Evolutionary conservation across 2,113 vertebrate species (phyloP).

Genomic region (Limnothrissa miodon): DNA sequence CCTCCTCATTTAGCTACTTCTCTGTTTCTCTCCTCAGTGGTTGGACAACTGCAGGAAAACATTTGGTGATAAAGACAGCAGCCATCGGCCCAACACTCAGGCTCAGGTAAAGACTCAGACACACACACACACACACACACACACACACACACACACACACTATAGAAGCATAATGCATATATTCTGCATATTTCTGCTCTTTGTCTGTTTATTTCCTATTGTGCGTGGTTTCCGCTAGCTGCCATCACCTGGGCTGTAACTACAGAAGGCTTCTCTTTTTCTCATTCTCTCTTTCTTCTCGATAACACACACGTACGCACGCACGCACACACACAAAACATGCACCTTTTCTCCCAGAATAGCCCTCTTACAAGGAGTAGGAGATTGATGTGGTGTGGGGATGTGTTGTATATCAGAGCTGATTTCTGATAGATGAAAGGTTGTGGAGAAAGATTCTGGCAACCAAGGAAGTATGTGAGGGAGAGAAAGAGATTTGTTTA

Average conservation of each 20-base stretch:
- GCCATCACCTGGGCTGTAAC: not conserved
- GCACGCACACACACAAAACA: not conserved
- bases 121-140: conserved; percentile 8
- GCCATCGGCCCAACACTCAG: conserved; percentile 76
- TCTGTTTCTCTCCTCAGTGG: conserved; percentile 74
- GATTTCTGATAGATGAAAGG: not conserved
- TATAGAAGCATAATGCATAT: no score
- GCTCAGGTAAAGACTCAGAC: conserved; percentile 75
- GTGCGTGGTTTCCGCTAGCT: not conserved
- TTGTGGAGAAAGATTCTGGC: not conserved
- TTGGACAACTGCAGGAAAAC: conserved; percentile 94
- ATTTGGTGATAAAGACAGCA: conserved; percentile 84
- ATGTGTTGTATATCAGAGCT: not conserved
- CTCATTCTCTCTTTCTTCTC: not conserved
- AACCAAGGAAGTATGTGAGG: no score
- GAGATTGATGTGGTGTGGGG: no score
- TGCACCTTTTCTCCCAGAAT: no score
- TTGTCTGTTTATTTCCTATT: not conserved
- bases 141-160: conserved; percentile 11
- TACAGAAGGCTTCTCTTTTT: not conserved
- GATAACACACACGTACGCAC: not conserved
- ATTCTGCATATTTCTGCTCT: not conserved
- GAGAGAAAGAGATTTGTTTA: no score
- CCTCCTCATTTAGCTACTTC: not conserved
- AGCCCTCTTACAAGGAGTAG: not conserved